phyloP scores from a whole-genome alignment of 2,797 vertebrate genomes.

The Leptatherina wallacei region DNA sequence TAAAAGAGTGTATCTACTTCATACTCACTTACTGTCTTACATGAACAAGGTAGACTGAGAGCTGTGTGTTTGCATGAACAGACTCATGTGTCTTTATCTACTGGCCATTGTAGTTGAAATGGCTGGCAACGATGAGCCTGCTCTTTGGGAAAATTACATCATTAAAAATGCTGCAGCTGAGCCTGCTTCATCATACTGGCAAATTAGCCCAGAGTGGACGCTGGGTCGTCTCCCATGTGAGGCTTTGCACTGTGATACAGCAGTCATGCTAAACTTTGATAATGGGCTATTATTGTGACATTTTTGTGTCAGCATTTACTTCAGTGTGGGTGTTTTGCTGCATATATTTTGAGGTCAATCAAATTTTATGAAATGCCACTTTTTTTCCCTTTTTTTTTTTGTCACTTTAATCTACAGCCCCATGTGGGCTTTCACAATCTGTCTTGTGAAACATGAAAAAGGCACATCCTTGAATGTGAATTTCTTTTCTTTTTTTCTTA shows the following conservation, averaged over 20 bases:
- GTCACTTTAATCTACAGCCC: too few species aligned
- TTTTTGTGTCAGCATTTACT: constrained; percentile 14
- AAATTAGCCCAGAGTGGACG: constrained; percentile 54
- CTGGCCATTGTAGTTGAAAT: constrained; percentile 33
- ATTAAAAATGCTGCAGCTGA: constrained; percentile 70
- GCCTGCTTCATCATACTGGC: constrained; percentile 54
- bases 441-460: background rate
- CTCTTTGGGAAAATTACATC: constrained; percentile 59
- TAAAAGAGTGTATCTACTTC: constrained; percentile 16
- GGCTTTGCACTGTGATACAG: background rate
- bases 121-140: constrained; percentile 45
- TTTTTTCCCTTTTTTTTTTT: background rate
- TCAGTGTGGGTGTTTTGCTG: background rate
- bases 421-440: background rate
- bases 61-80: background rate
- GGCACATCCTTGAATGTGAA: too few species aligned
- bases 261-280: constrained; percentile 2
- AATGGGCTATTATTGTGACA: background rate
- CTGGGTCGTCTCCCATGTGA: constrained; percentile 56
- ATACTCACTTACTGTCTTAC: background rate
- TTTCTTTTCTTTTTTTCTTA: too few species aligned
- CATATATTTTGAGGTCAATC: background rate
- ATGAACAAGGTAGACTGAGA: constrained; percentile 5
- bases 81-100: constrained; percentile 1
- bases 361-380: background rate